Percentiles rank a stretch among this genome's conserved stretches.
These are phyloP conservation scores for Agrenia bidenticulata DNA, from an alignment of 2,888 invertebrate species.

Conservation along the genomic window DNA sequence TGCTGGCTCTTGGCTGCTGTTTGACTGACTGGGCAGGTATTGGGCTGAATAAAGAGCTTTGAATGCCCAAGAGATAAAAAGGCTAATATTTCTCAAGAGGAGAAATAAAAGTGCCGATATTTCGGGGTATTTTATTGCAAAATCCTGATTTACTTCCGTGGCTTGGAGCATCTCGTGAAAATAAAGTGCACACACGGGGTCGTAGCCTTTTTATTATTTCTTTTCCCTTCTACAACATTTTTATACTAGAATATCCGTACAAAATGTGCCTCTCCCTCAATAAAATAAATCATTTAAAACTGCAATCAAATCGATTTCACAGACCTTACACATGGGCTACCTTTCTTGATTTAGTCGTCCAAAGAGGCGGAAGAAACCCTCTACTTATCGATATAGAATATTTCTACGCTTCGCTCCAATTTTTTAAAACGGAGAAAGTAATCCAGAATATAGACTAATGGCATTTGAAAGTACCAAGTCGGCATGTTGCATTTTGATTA, in stretches of 20 bases:
- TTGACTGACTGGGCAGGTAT: no score
- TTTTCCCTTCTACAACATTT: conserved; percentile 2
- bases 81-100: conserved; percentile 5
- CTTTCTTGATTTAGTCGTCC: no score
- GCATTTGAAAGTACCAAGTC: no score
- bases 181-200: conserved; percentile 10
- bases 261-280: conserved; percentile 4
- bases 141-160: conserved; percentile 19
- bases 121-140: conserved; percentile 17
- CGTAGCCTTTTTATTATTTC: conserved; percentile 3
- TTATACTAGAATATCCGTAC: neutral
- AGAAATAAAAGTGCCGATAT: conserved; percentile 14
- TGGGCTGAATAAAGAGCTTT: no score
- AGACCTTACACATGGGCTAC: no score
- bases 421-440: no score
- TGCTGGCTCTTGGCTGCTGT: no score
- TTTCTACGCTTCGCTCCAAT: no score
- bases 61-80: conserved; percentile 1
- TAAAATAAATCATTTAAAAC: conserved; percentile 21
- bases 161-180: neutral
- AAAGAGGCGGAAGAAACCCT: no score
- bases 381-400: no score
- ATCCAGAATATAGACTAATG: no score
- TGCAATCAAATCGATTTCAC: conserved; percentile 21
- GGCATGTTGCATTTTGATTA: no score